phyloP scores from a whole-genome alignment of 1,140 invertebrate genomes.

The Zaprionus gabonicus region DNA sequence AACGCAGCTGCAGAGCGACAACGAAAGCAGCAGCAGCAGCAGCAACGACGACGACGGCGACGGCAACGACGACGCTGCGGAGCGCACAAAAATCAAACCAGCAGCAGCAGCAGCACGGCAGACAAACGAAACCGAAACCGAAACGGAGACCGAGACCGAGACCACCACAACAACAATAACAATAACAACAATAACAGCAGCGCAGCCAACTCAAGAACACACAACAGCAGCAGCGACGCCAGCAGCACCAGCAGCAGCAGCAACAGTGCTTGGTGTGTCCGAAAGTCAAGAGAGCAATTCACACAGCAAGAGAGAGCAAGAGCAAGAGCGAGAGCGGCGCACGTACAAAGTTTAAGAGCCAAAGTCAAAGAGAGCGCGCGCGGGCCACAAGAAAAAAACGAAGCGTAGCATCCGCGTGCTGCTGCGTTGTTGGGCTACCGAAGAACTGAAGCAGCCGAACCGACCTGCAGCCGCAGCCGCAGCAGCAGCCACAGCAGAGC shows the following conservation, averaged over 20 bases:
- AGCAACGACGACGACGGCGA: constrained; percentile 52
- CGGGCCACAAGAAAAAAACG: constrained; percentile 50
- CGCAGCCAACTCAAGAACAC: constrained; percentile 41
- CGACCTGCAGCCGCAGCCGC: constrained; percentile 26
- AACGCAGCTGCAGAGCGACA: constrained; percentile 81
- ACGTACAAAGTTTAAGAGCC: constrained; percentile 44
- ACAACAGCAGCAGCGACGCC: constrained; percentile 29
- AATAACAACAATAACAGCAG: constrained; percentile 37
- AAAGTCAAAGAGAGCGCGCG: constrained; percentile 39
- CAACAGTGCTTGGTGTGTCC: constrained; percentile 23
- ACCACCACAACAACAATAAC: constrained; percentile 49
- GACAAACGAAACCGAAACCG: constrained; percentile 65
- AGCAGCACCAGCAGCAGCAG: constrained; percentile 37
- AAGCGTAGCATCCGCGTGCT: constrained; percentile 76
- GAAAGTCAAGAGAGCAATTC: constrained; percentile 2
- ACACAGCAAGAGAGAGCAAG: constrained; percentile 24
- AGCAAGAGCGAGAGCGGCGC: constrained; percentile 42
- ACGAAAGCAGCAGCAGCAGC: constrained; percentile 36
- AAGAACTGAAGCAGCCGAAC: constrained; percentile 69
- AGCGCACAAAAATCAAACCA: constrained; percentile 65
- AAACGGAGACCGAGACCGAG: constrained; percentile 53
- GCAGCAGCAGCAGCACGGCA: constrained; percentile 46
- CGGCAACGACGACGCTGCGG: constrained; percentile 60
- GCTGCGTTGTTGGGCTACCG: constrained; percentile 70
- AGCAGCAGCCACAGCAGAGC: constrained; percentile 24